phyloP scores from a whole-genome alignment of 2,888 invertebrate species.

The Oeneis ivallda region DNA sequence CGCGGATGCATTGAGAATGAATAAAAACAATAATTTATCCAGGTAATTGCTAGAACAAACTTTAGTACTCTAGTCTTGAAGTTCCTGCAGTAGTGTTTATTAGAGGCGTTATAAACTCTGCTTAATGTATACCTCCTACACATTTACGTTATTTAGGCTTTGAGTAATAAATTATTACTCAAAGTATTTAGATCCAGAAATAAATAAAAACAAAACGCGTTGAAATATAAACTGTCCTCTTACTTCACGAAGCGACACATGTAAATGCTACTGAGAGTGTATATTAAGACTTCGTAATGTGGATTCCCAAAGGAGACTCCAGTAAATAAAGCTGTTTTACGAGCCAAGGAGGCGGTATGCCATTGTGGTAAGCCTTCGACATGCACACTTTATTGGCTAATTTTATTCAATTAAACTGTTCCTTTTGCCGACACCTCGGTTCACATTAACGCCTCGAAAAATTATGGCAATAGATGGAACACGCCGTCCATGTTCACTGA shows the following conservation, averaged over 20 bases:
- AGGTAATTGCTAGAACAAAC: neutral
- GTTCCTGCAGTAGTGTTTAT: neutral
- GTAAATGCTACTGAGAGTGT: slow-evolving; percentile 57
- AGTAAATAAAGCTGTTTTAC: slow-evolving; percentile 75
- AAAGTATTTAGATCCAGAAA: slow-evolving; percentile 9
- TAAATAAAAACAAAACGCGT: slow-evolving; percentile 15
- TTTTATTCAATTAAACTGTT: slow-evolving; percentile 81
- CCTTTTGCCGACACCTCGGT: slow-evolving; percentile 52
- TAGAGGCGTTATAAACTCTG: neutral
- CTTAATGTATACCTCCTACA: slow-evolving; percentile 11
- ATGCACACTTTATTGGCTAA: slow-evolving; percentile 77
- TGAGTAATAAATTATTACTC: no score
- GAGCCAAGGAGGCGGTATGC: slow-evolving; percentile 68
- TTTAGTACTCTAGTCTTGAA: neutral
- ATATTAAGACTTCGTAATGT: slow-evolving; percentile 66
- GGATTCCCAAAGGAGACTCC: slow-evolving; percentile 64
- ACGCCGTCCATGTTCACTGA: slow-evolving; percentile 48
- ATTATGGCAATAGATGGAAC: slow-evolving; percentile 72
- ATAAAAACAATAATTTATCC: neutral
- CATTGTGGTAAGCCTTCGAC: slow-evolving; percentile 72
- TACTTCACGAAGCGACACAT: slow-evolving; percentile 51
- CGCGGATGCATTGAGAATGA: no score
- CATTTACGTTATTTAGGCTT: neutral
- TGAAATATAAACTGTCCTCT: slow-evolving; percentile 24
- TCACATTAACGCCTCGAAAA: slow-evolving; percentile 68